Percentiles rank a stretch among this genome's conserved stretches.
Conservation (phyloP, 1,140 invertebrate species). For the Trichogramma pretiosum region DNA sequence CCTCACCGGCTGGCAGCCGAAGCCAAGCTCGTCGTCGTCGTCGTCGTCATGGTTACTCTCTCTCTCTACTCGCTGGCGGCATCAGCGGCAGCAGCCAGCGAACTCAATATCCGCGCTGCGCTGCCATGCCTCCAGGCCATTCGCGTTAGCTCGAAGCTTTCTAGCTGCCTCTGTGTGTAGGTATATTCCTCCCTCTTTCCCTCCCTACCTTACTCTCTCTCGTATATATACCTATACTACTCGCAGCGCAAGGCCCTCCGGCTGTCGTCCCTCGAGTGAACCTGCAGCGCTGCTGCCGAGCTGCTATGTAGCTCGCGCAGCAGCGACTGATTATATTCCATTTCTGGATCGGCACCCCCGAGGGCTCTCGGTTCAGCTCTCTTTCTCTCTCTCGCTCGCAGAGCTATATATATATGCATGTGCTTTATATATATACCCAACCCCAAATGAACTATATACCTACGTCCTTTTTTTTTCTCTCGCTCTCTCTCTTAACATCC, state of each 20-base stretch:
- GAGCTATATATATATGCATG: too few relatives aligned
- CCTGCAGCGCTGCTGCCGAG: slow-evolving; percentile 34
- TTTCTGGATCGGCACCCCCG: slow-evolving; percentile 35
- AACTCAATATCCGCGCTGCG: slow-evolving; percentile 51
- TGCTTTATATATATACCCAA: neutral
- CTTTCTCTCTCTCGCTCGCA: too few relatives aligned
- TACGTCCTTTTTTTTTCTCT: neutral
- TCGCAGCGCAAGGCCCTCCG: too few relatives aligned
- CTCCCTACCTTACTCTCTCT: slow-evolving; percentile 20
- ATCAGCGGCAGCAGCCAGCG: slow-evolving; percentile 47
- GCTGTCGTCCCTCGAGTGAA: slow-evolving; percentile 44
- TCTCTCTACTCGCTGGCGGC: too few relatives aligned
- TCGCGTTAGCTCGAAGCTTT: too few relatives aligned
- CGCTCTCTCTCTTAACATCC: neutral
- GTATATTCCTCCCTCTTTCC: neutral
- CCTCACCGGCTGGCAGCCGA: slow-evolving; percentile 33
- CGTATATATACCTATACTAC: too few relatives aligned
- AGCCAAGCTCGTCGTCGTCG: slow-evolving; percentile 29
- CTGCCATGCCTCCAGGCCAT: slow-evolving; percentile 19
- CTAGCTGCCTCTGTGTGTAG: neutral
- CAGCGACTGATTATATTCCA: slow-evolving; percentile 45
- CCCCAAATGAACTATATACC: neutral
- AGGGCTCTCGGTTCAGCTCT: too few relatives aligned
- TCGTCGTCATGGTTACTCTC: neutral
- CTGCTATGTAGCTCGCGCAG: too few relatives aligned